A percentile compares a stretch with the other conserved stretches of the same genome.
Evolutionary conservation across 1,140 invertebrate genomes (phyloP).

Genomic region (Grapholita molesta): DNA sequence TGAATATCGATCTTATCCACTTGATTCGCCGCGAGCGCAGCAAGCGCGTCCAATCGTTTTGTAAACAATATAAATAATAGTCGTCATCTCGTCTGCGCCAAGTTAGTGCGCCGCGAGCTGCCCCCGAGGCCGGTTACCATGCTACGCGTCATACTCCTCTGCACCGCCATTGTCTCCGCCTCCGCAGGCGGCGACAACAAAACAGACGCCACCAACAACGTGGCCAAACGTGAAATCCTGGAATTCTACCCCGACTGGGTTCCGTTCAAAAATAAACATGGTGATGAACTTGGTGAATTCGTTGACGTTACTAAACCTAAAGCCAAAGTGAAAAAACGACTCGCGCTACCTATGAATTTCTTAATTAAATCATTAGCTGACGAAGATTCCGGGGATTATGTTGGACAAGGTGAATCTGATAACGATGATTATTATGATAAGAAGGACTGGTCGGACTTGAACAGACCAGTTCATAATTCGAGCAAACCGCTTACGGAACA

Average conservation of each 20-base stretch:
- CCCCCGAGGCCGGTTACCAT: slow-evolving; percentile 8
- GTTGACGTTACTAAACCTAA: slow-evolving; percentile 40
- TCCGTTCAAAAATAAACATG: slow-evolving; percentile 65
- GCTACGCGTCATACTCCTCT: neutral
- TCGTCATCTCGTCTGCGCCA: slow-evolving; percentile 42
- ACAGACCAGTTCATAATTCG: slow-evolving; percentile 30
- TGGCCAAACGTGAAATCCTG: slow-evolving; percentile 47
- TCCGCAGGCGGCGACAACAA: slow-evolving; percentile 36
- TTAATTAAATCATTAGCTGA: slow-evolving; percentile 49
- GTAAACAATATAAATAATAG: slow-evolving; percentile 75
- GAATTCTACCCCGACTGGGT: slow-evolving; percentile 68
- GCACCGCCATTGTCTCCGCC: neutral
- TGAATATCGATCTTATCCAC: neutral
- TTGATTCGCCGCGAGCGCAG: slow-evolving; percentile 31
- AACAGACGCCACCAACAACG: slow-evolving; percentile 40
- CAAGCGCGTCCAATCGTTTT: slow-evolving; percentile 56
- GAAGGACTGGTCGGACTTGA: slow-evolving; percentile 58
- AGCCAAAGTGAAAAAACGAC: slow-evolving; percentile 56
- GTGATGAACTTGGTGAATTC: slow-evolving; percentile 61
- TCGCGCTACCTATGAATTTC: slow-evolving; percentile 61
- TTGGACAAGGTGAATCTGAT: slow-evolving; percentile 52
- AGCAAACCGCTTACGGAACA: neutral
- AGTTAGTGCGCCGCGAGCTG: slow-evolving; percentile 54
- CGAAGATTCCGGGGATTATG: slow-evolving; percentile 48
- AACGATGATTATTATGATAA: slow-evolving; percentile 62